Evolutionary conservation across 2,888 invertebrate species (phyloP).

Genomic region (Sipunculus nudus): DNA sequence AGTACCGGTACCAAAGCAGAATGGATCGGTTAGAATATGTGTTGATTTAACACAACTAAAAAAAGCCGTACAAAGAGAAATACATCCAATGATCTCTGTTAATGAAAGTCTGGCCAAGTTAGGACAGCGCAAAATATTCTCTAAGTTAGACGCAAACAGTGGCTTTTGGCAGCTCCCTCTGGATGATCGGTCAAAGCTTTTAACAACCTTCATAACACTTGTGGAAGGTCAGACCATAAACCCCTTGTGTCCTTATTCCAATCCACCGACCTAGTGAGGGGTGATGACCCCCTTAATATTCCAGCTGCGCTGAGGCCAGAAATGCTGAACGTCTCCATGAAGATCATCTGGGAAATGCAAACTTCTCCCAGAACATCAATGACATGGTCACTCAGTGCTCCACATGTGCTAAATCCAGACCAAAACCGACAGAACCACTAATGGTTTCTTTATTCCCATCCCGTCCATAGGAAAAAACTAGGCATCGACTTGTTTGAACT

Average conservation of each 20-base stretch:
- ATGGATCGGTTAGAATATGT: too few relatives aligned
- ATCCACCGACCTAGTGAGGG: not conserved
- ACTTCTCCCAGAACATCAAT: not conserved
- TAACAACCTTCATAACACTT: too few relatives aligned
- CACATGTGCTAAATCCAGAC: not conserved
- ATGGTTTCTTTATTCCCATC: not conserved
- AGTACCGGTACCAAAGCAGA: too few relatives aligned
- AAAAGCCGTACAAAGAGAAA: too few relatives aligned
- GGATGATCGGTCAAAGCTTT: too few relatives aligned
- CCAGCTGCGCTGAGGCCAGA: not conserved
- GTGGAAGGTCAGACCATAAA: too few relatives aligned
- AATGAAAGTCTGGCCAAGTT: too few relatives aligned
- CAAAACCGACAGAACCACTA: not conserved
- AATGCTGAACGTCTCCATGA: not conserved
- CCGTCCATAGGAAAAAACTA: not conserved
- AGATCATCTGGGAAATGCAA: not conserved
- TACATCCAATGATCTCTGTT: too few relatives aligned
- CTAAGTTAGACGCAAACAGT: too few relatives aligned
- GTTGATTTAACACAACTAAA: too few relatives aligned
- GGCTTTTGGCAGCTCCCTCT: too few relatives aligned
- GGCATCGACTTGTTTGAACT: slow-evolving; percentile 2
- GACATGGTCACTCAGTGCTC: not conserved
- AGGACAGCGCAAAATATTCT: too few relatives aligned
- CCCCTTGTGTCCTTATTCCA: not conserved
- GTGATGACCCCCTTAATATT: not conserved